A percentile compares a stretch with the other conserved stretches of the same genome.
Evolutionary conservation across 2,113 vertebrate genomes (phyloP).

Genomic region (Gavia stellata): DNA sequence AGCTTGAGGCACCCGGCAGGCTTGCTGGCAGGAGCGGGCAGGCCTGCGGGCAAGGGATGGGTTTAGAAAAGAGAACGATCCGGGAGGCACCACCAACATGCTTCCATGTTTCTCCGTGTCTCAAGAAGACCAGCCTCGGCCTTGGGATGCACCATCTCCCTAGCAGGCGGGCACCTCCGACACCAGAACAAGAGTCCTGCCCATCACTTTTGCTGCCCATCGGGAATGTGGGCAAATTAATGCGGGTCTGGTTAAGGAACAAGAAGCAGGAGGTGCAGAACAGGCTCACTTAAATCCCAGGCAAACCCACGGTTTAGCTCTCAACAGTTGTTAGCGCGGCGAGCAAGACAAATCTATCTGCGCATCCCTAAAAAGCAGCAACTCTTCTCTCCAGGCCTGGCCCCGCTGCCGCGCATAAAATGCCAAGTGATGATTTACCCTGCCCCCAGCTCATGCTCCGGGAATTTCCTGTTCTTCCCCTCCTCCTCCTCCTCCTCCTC

Average conservation of each 20-base stretch:
- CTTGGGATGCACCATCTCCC: neutral
- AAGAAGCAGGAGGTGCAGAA: neutral
- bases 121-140: neutral
- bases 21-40: neutral
- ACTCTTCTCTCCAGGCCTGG: neutral
- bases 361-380: neutral
- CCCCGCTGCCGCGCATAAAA: neutral
- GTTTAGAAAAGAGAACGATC: neutral
- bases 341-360: neutral
- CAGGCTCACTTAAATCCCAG: neutral
- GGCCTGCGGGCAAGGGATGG: neutral
- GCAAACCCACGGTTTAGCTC: neutral
- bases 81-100: neutral
- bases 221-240: neutral
- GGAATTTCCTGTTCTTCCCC: constrained; percentile 61
- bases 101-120: neutral
- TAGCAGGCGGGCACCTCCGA: neutral
- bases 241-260: neutral
- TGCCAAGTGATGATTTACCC: neutral
- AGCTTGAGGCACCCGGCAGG: neutral
- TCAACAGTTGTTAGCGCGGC: neutral
- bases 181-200: neutral
- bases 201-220: neutral
- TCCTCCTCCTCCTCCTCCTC: neutral
- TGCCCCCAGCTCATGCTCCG: neutral